phyloP scores from a whole-genome alignment of 2,113 vertebrate species.

The Alexandromys fortis region DNA sequence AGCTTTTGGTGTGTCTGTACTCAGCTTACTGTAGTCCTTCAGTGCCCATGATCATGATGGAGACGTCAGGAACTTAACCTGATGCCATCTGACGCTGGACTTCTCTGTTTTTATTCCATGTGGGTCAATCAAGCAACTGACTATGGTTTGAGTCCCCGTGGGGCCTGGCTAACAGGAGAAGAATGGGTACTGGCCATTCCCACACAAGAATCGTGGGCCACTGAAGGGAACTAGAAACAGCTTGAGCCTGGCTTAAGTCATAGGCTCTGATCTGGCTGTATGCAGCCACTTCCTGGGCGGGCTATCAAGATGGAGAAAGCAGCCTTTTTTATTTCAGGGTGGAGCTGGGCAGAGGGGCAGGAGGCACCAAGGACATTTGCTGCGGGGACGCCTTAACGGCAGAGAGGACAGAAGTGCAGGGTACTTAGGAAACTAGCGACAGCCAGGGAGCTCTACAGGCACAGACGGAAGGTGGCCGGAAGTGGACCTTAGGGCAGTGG shows the following conservation, averaged over 20 bases:
- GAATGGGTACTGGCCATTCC: neutral
- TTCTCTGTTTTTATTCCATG: conserved; percentile 33
- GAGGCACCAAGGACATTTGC: neutral
- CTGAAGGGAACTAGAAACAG: conserved; percentile 8
- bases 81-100: neutral
- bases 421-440: neutral
- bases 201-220: conserved; percentile 44
- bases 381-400: neutral
- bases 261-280: neutral
- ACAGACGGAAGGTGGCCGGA: neutral
- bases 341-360: neutral
- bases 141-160: conserved; percentile 16
- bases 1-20: neutral
- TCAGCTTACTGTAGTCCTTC: no score
- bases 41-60: neutral
- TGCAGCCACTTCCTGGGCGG: neutral
- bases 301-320: neutral
- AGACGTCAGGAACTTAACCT: neutral
- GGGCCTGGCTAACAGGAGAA: conserved; percentile 31
- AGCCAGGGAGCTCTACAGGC: neutral
- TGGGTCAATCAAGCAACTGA: neutral
- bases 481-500: neutral
- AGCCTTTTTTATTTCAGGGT: neutral
- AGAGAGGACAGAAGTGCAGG: neutral
- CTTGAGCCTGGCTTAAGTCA: conserved; percentile 1